Evolutionary conservation across 2,797 vertebrate genomes (phyloP).

Genomic region (Masticophis lateralis): DNA sequence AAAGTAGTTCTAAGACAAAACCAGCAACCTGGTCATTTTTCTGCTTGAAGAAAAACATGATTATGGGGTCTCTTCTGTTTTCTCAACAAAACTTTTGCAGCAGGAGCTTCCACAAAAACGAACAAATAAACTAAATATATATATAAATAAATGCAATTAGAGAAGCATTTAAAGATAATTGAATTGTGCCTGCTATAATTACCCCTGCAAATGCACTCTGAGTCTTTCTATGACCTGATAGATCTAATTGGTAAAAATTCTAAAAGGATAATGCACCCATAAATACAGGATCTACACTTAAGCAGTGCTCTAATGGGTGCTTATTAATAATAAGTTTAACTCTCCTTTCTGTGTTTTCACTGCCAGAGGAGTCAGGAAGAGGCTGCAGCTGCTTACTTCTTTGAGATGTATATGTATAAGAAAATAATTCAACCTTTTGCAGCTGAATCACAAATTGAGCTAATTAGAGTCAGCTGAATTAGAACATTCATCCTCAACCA

Average conservation of each 20-base stretch:
- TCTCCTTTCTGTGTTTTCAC: constrained; percentile 4
- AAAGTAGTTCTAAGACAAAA: not conserved
- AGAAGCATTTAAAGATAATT: constrained; percentile 57
- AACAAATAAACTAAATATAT: not conserved
- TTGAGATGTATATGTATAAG: not conserved
- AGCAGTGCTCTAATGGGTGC: constrained; percentile 36
- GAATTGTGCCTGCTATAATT: constrained; percentile 48
- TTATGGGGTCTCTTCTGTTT: constrained; percentile 23
- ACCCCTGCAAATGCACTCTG: constrained; percentile 44
- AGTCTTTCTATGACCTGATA: constrained; percentile 58
- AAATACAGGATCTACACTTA: constrained; percentile 53
- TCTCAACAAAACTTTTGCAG: constrained; percentile 22
- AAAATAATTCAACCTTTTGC: constrained; percentile 4
- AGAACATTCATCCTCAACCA: constrained; percentile 29
- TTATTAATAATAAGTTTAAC: constrained; percentile 46
- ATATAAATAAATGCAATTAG: constrained; percentile 16
- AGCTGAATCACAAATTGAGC: constrained; percentile 19
- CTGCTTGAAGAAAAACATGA: constrained; percentile 13
- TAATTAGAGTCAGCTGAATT: constrained; percentile 34
- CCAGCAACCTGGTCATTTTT: not conserved
- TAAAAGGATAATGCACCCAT: constrained; percentile 48
- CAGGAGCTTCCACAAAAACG: constrained; percentile 38
- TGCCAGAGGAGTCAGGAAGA: constrained; percentile 33
- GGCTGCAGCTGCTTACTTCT: not conserved
- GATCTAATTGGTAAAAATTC: constrained; percentile 55